These are phyloP conservation scores for Corvus moneduloides DNA, from an alignment of 2,113 vertebrate species.

Conservation along the genomic window DNA sequence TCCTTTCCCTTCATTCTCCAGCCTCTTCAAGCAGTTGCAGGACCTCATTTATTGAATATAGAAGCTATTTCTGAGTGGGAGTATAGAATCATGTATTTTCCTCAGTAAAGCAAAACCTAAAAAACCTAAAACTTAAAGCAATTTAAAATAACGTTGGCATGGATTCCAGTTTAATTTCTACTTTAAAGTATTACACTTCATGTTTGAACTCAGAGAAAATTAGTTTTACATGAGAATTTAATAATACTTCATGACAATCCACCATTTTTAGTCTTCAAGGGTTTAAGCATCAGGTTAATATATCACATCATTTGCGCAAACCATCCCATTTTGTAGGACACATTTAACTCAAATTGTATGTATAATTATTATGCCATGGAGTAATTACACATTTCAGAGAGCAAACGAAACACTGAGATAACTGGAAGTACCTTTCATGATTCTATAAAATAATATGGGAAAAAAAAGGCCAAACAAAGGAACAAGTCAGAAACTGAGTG, in stretches of 20 bases:
- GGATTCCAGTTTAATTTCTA: neutral
- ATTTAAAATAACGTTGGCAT: neutral
- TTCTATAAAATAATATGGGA: neutral
- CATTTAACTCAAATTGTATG: neutral
- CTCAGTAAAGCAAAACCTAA: neutral
- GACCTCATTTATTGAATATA: neutral
- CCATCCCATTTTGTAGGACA: neutral
- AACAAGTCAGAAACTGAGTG: neutral
- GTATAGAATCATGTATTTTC: neutral
- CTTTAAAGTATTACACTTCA: neutral
- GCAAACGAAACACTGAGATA: neutral
- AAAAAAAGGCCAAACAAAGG: neutral
- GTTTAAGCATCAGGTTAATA: neutral
- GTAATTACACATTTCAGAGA: neutral
- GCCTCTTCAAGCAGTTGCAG: neutral
- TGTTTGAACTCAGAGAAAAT: neutral
- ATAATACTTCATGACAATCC: neutral
- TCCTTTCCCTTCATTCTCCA: neutral
- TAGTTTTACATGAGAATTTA: neutral
- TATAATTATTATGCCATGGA: neutral
- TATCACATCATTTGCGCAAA: neutral
- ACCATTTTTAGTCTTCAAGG: neutral
- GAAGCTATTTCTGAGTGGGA: neutral
- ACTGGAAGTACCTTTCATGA: neutral
- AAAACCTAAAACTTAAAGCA: neutral